phyloP scores from a whole-genome alignment of 1,140 invertebrate genomes.

The Calephelis nemesis region DNA sequence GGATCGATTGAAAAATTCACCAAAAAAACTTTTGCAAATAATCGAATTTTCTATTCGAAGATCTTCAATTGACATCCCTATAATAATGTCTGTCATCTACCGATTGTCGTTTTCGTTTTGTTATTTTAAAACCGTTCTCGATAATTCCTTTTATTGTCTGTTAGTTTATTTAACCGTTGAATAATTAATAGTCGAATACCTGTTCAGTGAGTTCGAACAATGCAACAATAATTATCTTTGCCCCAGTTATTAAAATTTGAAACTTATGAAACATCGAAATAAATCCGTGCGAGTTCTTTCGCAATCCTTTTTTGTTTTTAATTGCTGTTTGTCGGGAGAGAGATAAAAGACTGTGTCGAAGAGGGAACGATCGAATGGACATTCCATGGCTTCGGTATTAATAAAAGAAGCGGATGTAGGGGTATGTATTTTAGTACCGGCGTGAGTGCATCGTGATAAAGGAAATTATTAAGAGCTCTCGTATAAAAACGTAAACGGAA shows the following conservation, averaged over 20 bases:
- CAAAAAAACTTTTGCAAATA: constrained; percentile 20
- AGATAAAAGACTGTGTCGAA: constrained; percentile 70
- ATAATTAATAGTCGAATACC: constrained; percentile 67
- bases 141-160: constrained; percentile 38
- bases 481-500: constrained; percentile 71
- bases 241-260: constrained; percentile 73
- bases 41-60: constrained; percentile 36
- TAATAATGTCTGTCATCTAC: background rate
- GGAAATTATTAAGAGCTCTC: constrained; percentile 75
- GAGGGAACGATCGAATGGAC: constrained; percentile 63
- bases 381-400: constrained; percentile 75
- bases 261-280: constrained; percentile 63
- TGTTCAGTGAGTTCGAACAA: constrained; percentile 68
- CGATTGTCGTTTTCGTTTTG: constrained; percentile 32
- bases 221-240: constrained; percentile 69
- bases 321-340: constrained; percentile 64
- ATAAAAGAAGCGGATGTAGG: constrained; percentile 78
- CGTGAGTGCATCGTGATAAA: constrained; percentile 74
- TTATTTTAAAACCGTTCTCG: constrained; percentile 57
- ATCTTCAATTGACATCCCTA: background rate
- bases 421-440: constrained; percentile 77
- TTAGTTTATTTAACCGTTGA: constrained; percentile 69
- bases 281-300: constrained; percentile 35
- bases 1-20: too few relatives aligned
- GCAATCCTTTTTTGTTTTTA: constrained; percentile 68